Base-by-base conservation (phyloP, 2,888 invertebrate species). In the Platycnemis pennipes region DNA sequence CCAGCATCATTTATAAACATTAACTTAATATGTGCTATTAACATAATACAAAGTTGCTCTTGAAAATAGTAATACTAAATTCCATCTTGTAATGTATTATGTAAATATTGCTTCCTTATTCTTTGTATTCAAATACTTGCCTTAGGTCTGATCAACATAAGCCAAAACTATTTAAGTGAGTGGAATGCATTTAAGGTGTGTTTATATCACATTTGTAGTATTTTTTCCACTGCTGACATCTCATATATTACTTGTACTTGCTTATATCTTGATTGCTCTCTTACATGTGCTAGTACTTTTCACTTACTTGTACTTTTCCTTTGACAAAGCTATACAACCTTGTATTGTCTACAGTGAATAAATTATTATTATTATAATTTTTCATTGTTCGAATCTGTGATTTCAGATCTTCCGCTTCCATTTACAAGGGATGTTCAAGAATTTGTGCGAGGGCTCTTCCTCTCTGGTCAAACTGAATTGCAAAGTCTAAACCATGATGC, bases 381-480 rank as follows among this genome's bases (percentile, higher is more conserved):
- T 3, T 22, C 42, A 42, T n/a, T 85, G 94, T 37, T 49, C 46
- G 42, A 26, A 46, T 63, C 22, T 49, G 37, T 94, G 94, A 87
- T 88, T 95, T 4, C 95, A 96, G 99, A 99, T 96, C 97, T 99
- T 94, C 99, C 99, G 0, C 97, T 98, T 7, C 98, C 98, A 0
- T 99, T 99, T 96, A 99, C 99, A 4, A 98, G 98, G 96, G 99
- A 99, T 96, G 99, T 99, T 5, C 99, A 98, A 95, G 98, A 98
- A 96, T 99, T 99, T 96, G 98, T 99, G 42, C 98, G 98, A 97
- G 98, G 98, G 42, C 97, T 99, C 31, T 99, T 99, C 96, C 97
- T 99, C 94, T 98, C 98, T 95, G 99, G 99, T 0, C 99, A 99
- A 96, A 99, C 99, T 0, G 99, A 99, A 96, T 96, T 99, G 53